Evolutionary conservation across 2,797 vertebrate species (phyloP), one percentile per base, ranked within the genome.

Genomic region (Threskiornis aethiopicus): DNA sequence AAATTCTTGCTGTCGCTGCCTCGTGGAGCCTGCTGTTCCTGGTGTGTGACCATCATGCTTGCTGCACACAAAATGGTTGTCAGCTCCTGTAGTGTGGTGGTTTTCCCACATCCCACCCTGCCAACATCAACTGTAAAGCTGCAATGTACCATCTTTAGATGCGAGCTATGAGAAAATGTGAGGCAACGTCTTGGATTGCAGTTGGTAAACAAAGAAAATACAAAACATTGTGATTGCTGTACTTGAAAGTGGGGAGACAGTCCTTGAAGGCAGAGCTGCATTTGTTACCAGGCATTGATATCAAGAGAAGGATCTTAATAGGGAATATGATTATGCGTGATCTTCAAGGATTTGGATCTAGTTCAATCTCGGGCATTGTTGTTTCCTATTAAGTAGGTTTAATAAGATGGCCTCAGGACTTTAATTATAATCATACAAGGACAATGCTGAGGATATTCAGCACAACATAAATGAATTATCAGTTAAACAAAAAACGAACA

Each of bases 101-200:
- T 13, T 69, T 42, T 70, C 24, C 12, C 49, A 7, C n/a, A 52
- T 67, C 13, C 71, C 61, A 62, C 26, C 12, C n/a, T 52, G 42
- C 61, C 59, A 49, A 19, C 52, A 42, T 37, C 65, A 66, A 4
- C 25, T 28, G 31, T 37, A 13, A 10, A 41, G 70, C 21, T 49
- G 52, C 71, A 61, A 3, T n/a, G 5, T 9, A 26, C 55, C 46
- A 8, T 16, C 25, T 20, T n/a, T 5, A 4, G 5, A 0, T 29
- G 51, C 2, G 28, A 66, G 47, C 1, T 0, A 1, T 11, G 39
- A 41, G 28, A 22, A 42, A 61, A 16, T 10, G 10, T 1, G 3
- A 33, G 39, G n/a, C 28, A 0, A 1, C 10, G 25, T 33, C 73
- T 21, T 41, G 16, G 7, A 4, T 6, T 51, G 57, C 24, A 13